phyloP scores from a whole-genome alignment of 2,113 vertebrate genomes.

The Lutjanus erythropterus region DNA sequence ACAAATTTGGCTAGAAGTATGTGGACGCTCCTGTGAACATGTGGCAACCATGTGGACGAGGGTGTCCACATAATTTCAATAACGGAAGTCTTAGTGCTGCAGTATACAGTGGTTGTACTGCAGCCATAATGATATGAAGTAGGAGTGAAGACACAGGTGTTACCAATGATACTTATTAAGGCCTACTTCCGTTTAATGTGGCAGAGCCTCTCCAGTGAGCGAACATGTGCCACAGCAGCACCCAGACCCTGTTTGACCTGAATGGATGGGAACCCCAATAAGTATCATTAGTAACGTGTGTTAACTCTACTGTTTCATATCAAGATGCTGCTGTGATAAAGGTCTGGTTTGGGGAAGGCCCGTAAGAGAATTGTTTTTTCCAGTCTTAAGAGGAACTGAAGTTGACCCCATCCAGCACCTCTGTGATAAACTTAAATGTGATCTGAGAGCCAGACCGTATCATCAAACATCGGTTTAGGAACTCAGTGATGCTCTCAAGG shows the following conservation, averaged over 20 bases:
- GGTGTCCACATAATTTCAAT: background rate
- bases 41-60: background rate
- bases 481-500: background rate
- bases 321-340: no score
- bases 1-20: background rate
- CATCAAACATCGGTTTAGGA: background rate
- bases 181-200: no score
- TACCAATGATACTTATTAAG: no score
- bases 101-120: background rate
- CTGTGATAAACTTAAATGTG: background rate
- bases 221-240: no score
- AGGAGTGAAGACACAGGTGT: no score
- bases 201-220: no score
- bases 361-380: background rate
- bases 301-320: no score
- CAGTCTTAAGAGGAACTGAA: background rate
- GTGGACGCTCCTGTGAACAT: background rate
- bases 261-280: no score
- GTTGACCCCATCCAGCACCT: background rate
- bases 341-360: background rate
- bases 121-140: no score
- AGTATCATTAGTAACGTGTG: no score
- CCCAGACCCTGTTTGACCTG: no score
- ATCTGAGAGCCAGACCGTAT: background rate
- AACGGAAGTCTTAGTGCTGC: background rate